A percentile compares a stretch with the other conserved stretches of the same genome.
phyloP scores from a whole-genome alignment of 2,797 vertebrate genomes.

The Potorous gilbertii region DNA sequence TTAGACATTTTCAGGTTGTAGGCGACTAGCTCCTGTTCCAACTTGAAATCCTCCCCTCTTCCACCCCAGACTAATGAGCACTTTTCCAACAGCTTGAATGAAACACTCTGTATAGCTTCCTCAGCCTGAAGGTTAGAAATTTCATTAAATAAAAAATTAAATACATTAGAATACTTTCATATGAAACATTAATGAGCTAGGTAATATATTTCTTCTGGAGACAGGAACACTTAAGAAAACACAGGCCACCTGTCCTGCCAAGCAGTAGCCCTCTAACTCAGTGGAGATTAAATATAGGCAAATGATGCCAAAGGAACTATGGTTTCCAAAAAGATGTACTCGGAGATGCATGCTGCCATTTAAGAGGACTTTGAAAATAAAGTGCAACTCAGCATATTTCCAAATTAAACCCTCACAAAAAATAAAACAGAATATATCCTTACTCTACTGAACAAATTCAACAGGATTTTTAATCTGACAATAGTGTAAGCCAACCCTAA shows the following conservation, averaged over 20 bases:
- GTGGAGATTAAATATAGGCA: slow-evolving; percentile 62
- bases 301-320: slow-evolving; percentile 39
- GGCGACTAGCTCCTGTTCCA: slow-evolving; percentile 57
- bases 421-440: slow-evolving; percentile 30
- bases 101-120: slow-evolving; percentile 64
- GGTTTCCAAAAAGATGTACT: slow-evolving; percentile 51
- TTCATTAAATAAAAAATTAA: slow-evolving; percentile 80
- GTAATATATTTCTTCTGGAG: slow-evolving; percentile 69
- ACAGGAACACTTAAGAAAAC: slow-evolving; percentile 67
- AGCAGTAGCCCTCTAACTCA: slow-evolving; percentile 35
- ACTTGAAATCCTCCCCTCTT: slow-evolving; percentile 47
- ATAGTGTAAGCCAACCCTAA: background rate
- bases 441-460: slow-evolving; percentile 41
- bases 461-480: slow-evolving; percentile 37
- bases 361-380: slow-evolving; percentile 45
- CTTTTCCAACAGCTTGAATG: slow-evolving; percentile 55
- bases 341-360: slow-evolving; percentile 23
- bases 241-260: slow-evolving; percentile 57
- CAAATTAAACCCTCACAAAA: slow-evolving; percentile 26
- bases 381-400: slow-evolving; percentile 32
- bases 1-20: slow-evolving; percentile 49
- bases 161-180: slow-evolving; percentile 73
- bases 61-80: slow-evolving; percentile 57
- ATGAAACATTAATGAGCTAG: slow-evolving; percentile 77
- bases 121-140: slow-evolving; percentile 69